Evolutionary conservation across 2,797 vertebrate genomes (phyloP).

Genomic region (Takifugu rubripes): DNA sequence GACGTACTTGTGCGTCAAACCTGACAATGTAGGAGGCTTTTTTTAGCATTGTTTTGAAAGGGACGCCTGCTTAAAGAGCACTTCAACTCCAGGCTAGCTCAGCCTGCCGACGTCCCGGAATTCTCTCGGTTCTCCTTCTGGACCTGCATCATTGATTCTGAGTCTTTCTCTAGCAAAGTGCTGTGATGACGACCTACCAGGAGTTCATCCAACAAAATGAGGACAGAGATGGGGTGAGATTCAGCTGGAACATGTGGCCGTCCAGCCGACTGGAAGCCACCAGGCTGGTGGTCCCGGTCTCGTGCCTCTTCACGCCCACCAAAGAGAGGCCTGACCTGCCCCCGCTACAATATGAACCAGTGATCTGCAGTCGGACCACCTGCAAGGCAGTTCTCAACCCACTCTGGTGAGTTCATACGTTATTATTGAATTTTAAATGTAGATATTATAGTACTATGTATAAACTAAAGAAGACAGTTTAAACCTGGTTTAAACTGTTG

Average conservation of each 20-base stretch:
- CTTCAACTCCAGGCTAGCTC: background rate
- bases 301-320: conserved; percentile 93
- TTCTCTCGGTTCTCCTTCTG: background rate
- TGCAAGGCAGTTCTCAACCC: conserved; percentile 97
- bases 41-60: conserved; percentile 16
- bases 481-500: too few relatives aligned
- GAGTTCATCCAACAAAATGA: conserved; percentile 99
- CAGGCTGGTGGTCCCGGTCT: conserved; percentile 90
- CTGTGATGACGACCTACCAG: conserved; percentile 87
- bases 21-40: conserved; percentile 4
- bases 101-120: background rate
- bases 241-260: conserved; percentile 99
- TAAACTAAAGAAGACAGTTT: too few relatives aligned
- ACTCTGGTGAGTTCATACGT: conserved; percentile 82
- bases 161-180: conserved; percentile 28
- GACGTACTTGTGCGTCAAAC: conserved; percentile 43
- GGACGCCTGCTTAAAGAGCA: conserved; percentile 26
- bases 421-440: background rate
- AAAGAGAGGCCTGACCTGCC: conserved; percentile 91
- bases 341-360: conserved; percentile 92
- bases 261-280: conserved; percentile 95
- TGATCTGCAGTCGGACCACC: conserved; percentile 89
- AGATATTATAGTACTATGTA: too few relatives aligned
- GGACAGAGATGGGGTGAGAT: conserved; percentile 92
- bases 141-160: conserved; percentile 8